Evolutionary conservation across 2,888 invertebrate species (phyloP).

Genomic region (Endotricha flammealis): DNA sequence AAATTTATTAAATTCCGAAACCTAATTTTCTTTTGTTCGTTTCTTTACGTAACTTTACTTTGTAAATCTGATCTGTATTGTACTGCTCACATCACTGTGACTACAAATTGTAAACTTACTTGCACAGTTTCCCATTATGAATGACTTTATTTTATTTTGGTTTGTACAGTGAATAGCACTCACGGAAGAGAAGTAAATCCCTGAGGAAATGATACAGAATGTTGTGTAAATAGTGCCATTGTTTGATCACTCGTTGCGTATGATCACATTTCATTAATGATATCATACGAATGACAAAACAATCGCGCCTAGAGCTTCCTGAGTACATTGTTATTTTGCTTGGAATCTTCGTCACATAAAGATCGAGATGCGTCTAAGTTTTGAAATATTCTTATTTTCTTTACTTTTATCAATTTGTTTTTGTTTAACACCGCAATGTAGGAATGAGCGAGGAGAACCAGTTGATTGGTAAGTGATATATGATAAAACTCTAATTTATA

Average conservation of each 20-base stretch:
- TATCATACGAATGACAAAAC: conserved; percentile 39
- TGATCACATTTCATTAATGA: conserved; percentile 21
- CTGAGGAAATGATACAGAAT: conserved; percentile 33
- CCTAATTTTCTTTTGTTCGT: no score
- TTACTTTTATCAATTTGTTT: conserved; percentile 37
- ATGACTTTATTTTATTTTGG: no score
- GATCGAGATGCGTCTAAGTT: conserved; percentile 36
- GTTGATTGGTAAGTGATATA: conserved; percentile 83
- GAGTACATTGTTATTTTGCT: conserved; percentile 45
- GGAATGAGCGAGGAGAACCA: conserved; percentile 80
- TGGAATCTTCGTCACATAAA: conserved; percentile 27
- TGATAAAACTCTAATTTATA: no score
- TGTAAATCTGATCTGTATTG: no score
- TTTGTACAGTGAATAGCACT: no score
- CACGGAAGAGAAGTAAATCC: no score
- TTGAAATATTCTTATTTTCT: conserved; percentile 33
- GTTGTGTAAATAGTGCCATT: conserved; percentile 53
- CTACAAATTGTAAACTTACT: no score
- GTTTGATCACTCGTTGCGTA: conserved; percentile 39
- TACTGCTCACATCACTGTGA: no score
- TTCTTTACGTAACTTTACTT: no score
- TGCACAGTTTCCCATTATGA: no score
- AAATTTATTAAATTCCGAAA: no score
- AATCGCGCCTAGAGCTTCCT: conserved; percentile 48
- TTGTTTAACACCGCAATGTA: conserved; percentile 62